phyloP scores from a whole-genome alignment of 2,113 vertebrate species.

The Corythaixoides concolor region DNA sequence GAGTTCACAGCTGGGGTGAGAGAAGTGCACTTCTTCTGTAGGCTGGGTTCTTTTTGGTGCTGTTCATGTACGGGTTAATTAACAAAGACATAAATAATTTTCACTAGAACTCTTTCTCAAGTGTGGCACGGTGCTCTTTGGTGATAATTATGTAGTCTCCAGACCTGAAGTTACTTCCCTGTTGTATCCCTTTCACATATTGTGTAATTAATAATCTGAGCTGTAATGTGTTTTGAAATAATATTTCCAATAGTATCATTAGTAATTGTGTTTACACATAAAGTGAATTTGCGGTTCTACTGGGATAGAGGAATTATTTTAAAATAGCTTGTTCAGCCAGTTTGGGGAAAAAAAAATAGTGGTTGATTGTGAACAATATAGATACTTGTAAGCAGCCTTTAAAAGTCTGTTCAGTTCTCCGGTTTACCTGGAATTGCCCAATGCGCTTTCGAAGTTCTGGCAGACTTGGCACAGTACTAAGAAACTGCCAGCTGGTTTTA shows the following conservation, averaged over 20 bases:
- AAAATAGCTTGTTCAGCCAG: not conserved
- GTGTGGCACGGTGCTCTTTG: not conserved
- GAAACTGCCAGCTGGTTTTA: not conserved
- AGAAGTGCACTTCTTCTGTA: fast-evolving
- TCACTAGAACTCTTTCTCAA: not conserved
- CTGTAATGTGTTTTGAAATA: not conserved
- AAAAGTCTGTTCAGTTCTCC: not conserved
- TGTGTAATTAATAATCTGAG: not conserved
- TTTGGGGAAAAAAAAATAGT: not conserved
- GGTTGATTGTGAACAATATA: not conserved
- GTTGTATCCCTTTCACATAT: not conserved
- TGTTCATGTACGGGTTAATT: not conserved
- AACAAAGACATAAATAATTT: not conserved
- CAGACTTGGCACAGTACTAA: not conserved
- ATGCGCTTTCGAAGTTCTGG: not conserved
- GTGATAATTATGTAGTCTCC: not conserved
- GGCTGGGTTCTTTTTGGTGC: not conserved
- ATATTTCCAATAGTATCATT: not conserved
- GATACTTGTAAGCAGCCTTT: not conserved
- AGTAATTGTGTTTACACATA: not conserved
- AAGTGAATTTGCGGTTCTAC: not conserved
- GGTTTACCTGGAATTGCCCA: not conserved
- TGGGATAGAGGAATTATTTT: not conserved
- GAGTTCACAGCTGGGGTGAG: not conserved
- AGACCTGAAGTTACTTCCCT: not conserved